phyloP scores from a whole-genome alignment of 2,888 invertebrate genomes.

The Nymphalis polychloros region DNA sequence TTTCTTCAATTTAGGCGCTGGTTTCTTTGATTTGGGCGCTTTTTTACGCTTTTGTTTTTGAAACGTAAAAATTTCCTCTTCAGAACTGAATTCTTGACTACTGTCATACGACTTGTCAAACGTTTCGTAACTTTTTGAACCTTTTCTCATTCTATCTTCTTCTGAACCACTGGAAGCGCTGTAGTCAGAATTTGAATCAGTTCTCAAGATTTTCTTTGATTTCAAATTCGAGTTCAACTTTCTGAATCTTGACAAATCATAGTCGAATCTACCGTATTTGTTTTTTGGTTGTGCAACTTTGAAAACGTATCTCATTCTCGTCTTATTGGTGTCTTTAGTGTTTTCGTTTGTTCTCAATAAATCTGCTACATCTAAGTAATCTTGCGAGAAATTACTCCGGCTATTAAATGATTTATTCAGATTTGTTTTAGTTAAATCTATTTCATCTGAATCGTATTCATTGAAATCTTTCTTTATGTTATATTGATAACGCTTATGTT shows the following conservation, averaged over 20 bases:
- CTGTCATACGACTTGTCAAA: constrained; percentile 20
- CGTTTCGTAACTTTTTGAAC: no score
- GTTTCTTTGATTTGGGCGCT: background rate
- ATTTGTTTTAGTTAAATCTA: background rate
- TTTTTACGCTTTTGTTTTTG: background rate
- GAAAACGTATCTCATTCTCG: constrained; percentile 15
- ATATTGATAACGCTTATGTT: background rate
- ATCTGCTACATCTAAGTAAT: constrained; percentile 43
- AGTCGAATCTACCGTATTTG: background rate
- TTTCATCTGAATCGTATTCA: constrained; percentile 8
- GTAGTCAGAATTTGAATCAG: constrained; percentile 7
- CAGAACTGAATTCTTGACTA: constrained; percentile 11
- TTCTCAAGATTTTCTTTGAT: constrained; percentile 28
- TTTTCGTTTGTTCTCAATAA: constrained; percentile 25
- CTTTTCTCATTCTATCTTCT: constrained; percentile 1
- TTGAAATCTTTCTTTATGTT: background rate
- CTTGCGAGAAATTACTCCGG: constrained; percentile 25
- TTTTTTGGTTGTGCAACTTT: constrained; percentile 16
- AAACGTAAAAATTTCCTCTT: background rate
- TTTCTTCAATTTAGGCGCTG: constrained; percentile 3
- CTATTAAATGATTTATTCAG: background rate
- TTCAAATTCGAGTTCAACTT: background rate
- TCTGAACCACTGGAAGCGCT: constrained; percentile 22
- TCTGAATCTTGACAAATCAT: constrained; percentile 1
- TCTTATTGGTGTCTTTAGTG: background rate